Evolutionary conservation across 2,797 vertebrate genomes (phyloP).

Genomic region (Phrynocephalus vlangalii): DNA sequence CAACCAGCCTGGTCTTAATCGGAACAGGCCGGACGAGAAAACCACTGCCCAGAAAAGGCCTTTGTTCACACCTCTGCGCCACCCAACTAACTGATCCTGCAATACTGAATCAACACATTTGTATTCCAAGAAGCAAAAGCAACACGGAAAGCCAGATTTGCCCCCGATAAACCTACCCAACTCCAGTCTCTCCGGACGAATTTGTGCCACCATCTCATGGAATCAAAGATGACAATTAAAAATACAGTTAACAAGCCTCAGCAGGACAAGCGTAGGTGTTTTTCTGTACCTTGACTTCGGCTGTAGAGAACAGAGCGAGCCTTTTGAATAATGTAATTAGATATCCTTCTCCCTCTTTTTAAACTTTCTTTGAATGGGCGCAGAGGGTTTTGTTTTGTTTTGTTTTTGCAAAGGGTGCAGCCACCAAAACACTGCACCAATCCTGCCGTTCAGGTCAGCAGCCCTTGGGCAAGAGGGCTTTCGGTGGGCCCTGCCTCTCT

Average conservation of each 20-base stretch:
- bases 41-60: neutral
- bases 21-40: neutral
- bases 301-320: neutral
- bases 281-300: neutral
- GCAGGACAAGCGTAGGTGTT: neutral
- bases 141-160: slow-evolving; percentile 8
- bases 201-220: neutral
- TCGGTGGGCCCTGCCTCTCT: neutral
- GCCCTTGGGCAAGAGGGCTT: neutral
- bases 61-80: neutral
- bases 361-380: neutral
- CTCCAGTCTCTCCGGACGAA: neutral
- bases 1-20: neutral
- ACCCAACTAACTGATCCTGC: neutral
- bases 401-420: neutral
- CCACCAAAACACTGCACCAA: neutral
- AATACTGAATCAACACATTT: too few relatives aligned
- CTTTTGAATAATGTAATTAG: neutral
- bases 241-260: neutral
- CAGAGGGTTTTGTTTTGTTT: too few relatives aligned
- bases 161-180: neutral
- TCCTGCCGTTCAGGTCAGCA: neutral
- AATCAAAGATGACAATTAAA: slow-evolving; percentile 1
- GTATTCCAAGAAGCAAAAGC: neutral
- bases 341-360: accelerated